Percentiles rank a stretch among this genome's conserved stretches.
These are phyloP conservation scores for Lithophane ornitopus DNA, from an alignment of 2,888 invertebrate genomes.

Conservation along the genomic window DNA sequence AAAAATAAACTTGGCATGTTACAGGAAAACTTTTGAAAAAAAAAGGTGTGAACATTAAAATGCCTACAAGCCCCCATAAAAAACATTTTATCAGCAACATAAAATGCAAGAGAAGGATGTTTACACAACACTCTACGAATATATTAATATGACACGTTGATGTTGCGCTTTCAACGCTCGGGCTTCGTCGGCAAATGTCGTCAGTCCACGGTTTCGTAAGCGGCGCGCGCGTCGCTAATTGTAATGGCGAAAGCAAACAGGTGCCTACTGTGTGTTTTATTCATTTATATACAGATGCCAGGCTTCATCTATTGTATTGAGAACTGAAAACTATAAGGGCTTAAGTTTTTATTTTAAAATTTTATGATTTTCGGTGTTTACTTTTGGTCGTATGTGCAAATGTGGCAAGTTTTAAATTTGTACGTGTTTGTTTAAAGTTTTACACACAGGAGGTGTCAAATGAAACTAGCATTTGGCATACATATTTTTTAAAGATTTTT, in stretches of 20 bases:
- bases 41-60: background rate
- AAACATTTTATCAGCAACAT: slow-evolving; percentile 25
- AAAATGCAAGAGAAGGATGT: slow-evolving; percentile 35
- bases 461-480: background rate
- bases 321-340: slow-evolving; percentile 17
- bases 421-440: slow-evolving; percentile 11
- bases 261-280: slow-evolving; percentile 71
- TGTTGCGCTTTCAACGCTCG: slow-evolving; percentile 61
- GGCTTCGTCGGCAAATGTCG: slow-evolving; percentile 64
- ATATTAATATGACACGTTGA: slow-evolving; percentile 63
- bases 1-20: background rate
- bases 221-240: slow-evolving; percentile 71
- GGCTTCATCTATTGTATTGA: slow-evolving; percentile 31
- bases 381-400: background rate
- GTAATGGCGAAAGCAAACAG: slow-evolving; percentile 79
- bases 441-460: slow-evolving; percentile 24
- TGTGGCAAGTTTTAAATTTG: background rate
- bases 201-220: slow-evolving; percentile 73
- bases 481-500: background rate
- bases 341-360: slow-evolving; percentile 8
- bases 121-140: slow-evolving; percentile 58
- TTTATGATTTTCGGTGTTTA: background rate
- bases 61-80: slow-evolving; percentile 3
- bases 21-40: background rate
- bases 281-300: slow-evolving; percentile 64